phyloP scores from a whole-genome alignment of 1,140 invertebrate genomes.

The Panulirus ornatus region DNA sequence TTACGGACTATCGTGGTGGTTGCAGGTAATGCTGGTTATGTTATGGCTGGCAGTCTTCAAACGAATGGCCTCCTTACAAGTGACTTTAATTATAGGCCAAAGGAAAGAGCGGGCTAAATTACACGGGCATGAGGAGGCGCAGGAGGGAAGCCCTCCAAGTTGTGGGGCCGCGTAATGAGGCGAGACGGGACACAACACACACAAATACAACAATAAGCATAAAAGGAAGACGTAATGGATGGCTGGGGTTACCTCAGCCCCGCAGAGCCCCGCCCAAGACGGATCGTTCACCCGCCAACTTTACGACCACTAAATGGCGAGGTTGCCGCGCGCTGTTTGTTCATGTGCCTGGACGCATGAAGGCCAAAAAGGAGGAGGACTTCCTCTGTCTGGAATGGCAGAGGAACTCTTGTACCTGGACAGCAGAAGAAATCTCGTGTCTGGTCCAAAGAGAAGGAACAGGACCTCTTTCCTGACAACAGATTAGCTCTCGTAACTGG shows the following conservation, averaged over 20 bases:
- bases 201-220: constrained; percentile 32
- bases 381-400: too few species aligned
- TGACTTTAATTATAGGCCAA: constrained; percentile 39
- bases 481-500: background rate
- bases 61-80: constrained; percentile 35
- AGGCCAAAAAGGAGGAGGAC: too few species aligned
- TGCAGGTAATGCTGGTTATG: constrained; percentile 1
- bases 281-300: constrained; percentile 15
- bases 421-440: too few species aligned
- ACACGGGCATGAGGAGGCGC: constrained; percentile 17
- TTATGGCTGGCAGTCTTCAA: constrained; percentile 20
- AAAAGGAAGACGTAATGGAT: constrained; percentile 33
- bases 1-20: constrained; percentile 12
- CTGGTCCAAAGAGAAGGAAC: background rate
- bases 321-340: constrained; percentile 29
- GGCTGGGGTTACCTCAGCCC: constrained; percentile 1
- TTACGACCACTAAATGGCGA: constrained; percentile 36
- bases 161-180: background rate
- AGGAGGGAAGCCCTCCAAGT: background rate
- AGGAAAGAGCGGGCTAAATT: constrained; percentile 22
- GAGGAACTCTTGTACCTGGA: too few species aligned
- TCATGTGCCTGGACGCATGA: background rate
- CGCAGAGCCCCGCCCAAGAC: background rate
- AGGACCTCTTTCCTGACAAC: background rate
- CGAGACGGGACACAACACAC: constrained; percentile 9